A percentile compares a stretch with the other conserved stretches of the same genome.
Evolutionary conservation across 2,113 vertebrate genomes (phyloP).

Genomic region (Larimichthys crocea): DNA sequence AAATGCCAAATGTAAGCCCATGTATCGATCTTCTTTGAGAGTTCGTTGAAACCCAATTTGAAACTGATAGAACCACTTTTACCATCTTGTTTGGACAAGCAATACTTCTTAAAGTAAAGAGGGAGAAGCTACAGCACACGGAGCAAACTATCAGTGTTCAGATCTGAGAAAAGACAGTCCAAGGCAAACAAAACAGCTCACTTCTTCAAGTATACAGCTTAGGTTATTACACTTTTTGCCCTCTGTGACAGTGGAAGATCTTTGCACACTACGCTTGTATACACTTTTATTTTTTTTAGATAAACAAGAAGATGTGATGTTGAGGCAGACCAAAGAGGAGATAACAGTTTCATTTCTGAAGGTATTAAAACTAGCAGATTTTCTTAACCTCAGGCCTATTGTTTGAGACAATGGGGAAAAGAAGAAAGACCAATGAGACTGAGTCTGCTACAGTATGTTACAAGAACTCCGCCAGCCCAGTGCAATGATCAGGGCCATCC

Average conservation of each 20-base stretch:
- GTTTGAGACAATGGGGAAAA: conserved; percentile 24
- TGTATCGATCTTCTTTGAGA: not conserved
- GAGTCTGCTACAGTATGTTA: conserved; percentile 3
- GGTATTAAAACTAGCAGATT: conserved; percentile 23
- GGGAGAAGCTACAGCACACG: conserved; percentile 13
- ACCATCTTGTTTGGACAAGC: conserved; percentile 15
- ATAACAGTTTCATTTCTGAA: conserved; percentile 24
- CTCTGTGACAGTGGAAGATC: conserved; percentile 20
- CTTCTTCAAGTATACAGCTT: conserved; percentile 13
- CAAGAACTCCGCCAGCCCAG: conserved; percentile 12
- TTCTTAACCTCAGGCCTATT: not conserved
- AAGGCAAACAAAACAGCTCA: conserved; percentile 34
- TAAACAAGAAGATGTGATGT: conserved; percentile 24
- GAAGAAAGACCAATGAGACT: conserved; percentile 4
- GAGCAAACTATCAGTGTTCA: conserved; percentile 22
- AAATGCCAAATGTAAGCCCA: not conserved
- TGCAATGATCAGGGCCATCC: conserved; percentile 46
- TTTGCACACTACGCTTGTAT: conserved; percentile 10
- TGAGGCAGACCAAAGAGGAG: not conserved
- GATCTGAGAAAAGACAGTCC: conserved; percentile 5
- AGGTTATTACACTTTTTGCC: conserved; percentile 30
- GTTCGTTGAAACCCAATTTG: not conserved
- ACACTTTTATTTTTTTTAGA: conserved; percentile 20
- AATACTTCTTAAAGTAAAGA: conserved; percentile 9
- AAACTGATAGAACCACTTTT: not conserved